Conservation (phyloP, 2,797 vertebrate genomes). For the Novumbra hubbsi region DNA sequence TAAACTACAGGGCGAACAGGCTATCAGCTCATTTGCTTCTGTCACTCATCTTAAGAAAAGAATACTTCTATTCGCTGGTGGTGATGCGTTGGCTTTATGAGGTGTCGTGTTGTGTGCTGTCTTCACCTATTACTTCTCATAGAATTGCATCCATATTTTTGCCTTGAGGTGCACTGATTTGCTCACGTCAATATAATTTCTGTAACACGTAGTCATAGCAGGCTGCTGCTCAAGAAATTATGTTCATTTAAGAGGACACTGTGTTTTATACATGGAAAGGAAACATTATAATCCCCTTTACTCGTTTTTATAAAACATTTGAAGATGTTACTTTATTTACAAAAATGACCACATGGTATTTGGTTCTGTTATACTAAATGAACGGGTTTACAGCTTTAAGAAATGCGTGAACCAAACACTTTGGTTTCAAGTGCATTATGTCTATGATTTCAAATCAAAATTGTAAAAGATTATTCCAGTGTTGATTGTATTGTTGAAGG, state of each 20-base stretch:
- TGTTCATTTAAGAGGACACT: conserved; percentile 24
- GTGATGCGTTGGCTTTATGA: conserved; percentile 16
- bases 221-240: conserved; percentile 27
- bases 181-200: conserved; percentile 38
- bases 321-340: conserved; percentile 19
- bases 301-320: conserved; percentile 28
- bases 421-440: neutral
- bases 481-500: neutral
- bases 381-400: conserved; percentile 19
- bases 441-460: conserved; percentile 8
- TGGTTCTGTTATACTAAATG: conserved; percentile 42
- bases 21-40: neutral
- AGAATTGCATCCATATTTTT: conserved; percentile 26
- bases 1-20: neutral
- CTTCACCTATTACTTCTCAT: conserved; percentile 24
- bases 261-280: conserved; percentile 13
- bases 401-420: neutral
- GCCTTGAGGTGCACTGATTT: conserved; percentile 27
- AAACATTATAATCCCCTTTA: conserved; percentile 33
- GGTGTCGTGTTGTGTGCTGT: neutral
- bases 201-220: conserved; percentile 17
- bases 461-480: neutral
- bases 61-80: conserved; percentile 5
- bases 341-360: conserved; percentile 28
- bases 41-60: conserved; percentile 16